Base-by-base conservation (phyloP, 2,888 invertebrate species). In the Nymphalis c-album region DNA sequence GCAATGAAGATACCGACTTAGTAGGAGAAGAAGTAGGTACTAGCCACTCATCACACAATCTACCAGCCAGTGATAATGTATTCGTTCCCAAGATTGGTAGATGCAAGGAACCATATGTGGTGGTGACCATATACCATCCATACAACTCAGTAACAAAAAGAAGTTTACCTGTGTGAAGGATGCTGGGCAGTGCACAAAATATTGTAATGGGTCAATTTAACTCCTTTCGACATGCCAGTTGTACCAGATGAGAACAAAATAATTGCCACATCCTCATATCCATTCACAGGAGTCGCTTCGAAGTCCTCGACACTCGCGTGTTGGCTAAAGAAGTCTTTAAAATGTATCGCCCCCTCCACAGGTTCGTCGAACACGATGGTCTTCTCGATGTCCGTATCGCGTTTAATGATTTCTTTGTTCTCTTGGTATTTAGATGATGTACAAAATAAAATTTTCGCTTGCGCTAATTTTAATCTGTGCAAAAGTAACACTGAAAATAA, bases 281-380 rank as follows among this genome's bases (percentile, higher is more conserved):
- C 53, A 2, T 31, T 31, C 53, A 53, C 53, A 17, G 53, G 53
- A 53, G 16, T 31, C 17, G 53, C 26, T 17, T 53, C 53, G 22
- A 53, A 53, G 31, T 53, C 53, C 31, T 53, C 53, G 13, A 53
- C 53, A 6, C 26, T 26, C 53, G 53, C 53, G 26, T 53, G 26
- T 31, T 53, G 26, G 13, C 26, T 31, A 17, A 53, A 31, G n/a
- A 53, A 53, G 17, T 53, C 53, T 2, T 53, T 31, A 17, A 53
- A 53, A 22, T n/a, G 17, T 26, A 31, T 17, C 2, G 53, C 31
- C 0, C n/a, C 26, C 16, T 53, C 26, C 26, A 53, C 5, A 7
- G 53, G 7, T 7, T 31, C 53, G 16, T 31, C 53, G 31, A 53
- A 31, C 1, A 53, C 31, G 31, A 53, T 31, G 53, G 31, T 53